Evolutionary conservation across 1,140 invertebrate species (phyloP).

Genomic region (Cardiocondyla obscurior): DNA sequence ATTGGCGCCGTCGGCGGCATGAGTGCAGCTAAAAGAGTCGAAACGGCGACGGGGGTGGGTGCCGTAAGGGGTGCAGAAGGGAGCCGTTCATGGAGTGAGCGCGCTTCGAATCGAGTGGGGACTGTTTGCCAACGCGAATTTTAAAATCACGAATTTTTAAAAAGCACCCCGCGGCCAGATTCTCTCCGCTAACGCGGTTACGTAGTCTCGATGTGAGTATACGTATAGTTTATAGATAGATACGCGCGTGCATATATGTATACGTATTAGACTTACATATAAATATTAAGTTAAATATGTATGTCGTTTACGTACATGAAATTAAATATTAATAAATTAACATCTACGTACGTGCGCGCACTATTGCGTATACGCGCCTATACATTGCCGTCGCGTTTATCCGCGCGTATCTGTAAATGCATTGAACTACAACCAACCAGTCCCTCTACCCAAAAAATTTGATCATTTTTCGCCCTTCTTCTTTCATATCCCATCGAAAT

Average conservation of each 20-base stretch:
- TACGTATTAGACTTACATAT: too few species aligned
- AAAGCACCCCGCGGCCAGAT: slow-evolving; percentile 74
- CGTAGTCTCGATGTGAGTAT: slow-evolving; percentile 69
- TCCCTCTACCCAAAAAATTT: slow-evolving; percentile 67
- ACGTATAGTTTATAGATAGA: slow-evolving; percentile 31
- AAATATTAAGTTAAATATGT: neutral
- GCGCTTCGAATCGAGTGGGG: slow-evolving; percentile 64
- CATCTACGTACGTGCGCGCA: neutral
- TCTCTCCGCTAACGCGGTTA: slow-evolving; percentile 74
- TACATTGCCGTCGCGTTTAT: slow-evolving; percentile 60
- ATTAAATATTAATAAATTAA: neutral
- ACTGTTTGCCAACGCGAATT: slow-evolving; percentile 76
- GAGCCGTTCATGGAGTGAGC: slow-evolving; percentile 49
- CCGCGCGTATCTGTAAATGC: slow-evolving; percentile 72
- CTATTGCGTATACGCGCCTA: neutral
- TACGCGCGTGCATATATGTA: neutral
- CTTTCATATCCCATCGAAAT: slow-evolving; percentile 51
- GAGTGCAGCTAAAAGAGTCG: slow-evolving; percentile 75
- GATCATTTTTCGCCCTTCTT: slow-evolving; percentile 66
- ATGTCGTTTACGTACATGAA: slow-evolving; percentile 2
- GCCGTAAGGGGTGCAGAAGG: slow-evolving; percentile 61
- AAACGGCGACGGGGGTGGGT: slow-evolving; percentile 68
- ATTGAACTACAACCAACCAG: slow-evolving; percentile 66
- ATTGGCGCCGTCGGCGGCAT: slow-evolving; percentile 73
- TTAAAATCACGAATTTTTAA: slow-evolving; percentile 77